Evolutionary conservation across 2,113 vertebrate genomes (phyloP), one percentile per base, ranked within the genome.

Genomic region (Caranx melampygus): DNA sequence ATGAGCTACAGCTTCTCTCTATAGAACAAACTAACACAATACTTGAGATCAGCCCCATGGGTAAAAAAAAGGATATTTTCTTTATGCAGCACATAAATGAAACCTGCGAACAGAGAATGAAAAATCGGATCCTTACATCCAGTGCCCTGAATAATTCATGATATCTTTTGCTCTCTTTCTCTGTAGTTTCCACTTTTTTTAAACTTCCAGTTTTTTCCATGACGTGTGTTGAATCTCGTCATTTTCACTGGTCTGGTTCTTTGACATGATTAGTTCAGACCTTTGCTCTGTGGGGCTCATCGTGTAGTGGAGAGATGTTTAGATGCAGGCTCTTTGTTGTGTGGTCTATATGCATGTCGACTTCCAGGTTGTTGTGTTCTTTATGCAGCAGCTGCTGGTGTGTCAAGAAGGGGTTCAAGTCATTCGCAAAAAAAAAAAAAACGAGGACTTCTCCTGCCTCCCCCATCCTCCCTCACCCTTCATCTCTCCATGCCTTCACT

Each of bases 401-500:
- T 78, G 73, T 69, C 37, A 31, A 14, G 42, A 79, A 84, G 61
- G 45, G 52, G n/a, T 74, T 73, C 35, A 55, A 83, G 63, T 69
- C 62, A 40, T 51, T 62, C 11, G 68, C 60, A 81, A 70, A 72
- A 86, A 26, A 26, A 26, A 26, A 26, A 26, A 26, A 26, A 26
- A 42, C 68, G 45, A 78, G 31, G 76, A 86, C 72, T 84, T 86
- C 82, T 67, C 20, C 73, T 65, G 33, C 63, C 65, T 78, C 63
- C 49, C 49, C 52, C 26, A 26, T 67, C 20, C 73, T 65, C 26
- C 63, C 65, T 78, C 63, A 44, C 49, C 52, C 61, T 78, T 87
- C 82, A 87, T 85, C 72, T 83, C 84, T 70, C 58, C 45, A 74
- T 3, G 49, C 68, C 72, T 72, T 78, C 54, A 15, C 72, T 79